Conservation (phyloP, 2,888 invertebrate genomes). For the Parascotia fuliginaria region DNA sequence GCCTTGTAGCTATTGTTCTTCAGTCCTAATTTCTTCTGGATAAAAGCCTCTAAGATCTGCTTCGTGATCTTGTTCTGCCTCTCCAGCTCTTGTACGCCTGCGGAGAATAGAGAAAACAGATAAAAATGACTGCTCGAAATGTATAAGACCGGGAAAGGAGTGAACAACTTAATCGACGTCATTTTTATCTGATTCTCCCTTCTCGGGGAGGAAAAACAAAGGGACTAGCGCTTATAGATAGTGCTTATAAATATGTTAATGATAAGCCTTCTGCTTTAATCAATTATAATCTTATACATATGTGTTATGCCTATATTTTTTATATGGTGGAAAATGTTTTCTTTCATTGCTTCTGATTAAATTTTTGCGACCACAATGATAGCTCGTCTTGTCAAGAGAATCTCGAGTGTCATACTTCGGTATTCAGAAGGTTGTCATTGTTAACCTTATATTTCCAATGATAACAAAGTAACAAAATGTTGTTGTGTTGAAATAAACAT, state of each 20-base stretch:
- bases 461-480: no score
- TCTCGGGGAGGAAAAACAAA: constrained; percentile 39
- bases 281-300: no score
- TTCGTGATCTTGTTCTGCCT: constrained; percentile 91
- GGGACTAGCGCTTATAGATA: neutral
- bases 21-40: constrained; percentile 89
- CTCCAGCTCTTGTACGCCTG: constrained; percentile 87
- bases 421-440: no score
- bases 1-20: constrained; percentile 75
- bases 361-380: no score
- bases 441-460: no score
- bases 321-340: no score
- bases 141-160: constrained; percentile 32
- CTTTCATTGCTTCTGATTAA: no score
- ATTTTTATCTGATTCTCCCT: constrained; percentile 84
- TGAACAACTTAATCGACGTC: constrained; percentile 60
- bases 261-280: no score
- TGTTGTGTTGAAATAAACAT: no score
- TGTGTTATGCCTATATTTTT: no score
- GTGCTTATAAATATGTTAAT: neutral
- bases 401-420: no score
- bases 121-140: constrained; percentile 80
- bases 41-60: constrained; percentile 90
- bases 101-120: constrained; percentile 80
- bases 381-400: no score